Evolutionary conservation across 2,797 vertebrate species (phyloP).

Genomic region (Neosilurus mollespiculum): DNA sequence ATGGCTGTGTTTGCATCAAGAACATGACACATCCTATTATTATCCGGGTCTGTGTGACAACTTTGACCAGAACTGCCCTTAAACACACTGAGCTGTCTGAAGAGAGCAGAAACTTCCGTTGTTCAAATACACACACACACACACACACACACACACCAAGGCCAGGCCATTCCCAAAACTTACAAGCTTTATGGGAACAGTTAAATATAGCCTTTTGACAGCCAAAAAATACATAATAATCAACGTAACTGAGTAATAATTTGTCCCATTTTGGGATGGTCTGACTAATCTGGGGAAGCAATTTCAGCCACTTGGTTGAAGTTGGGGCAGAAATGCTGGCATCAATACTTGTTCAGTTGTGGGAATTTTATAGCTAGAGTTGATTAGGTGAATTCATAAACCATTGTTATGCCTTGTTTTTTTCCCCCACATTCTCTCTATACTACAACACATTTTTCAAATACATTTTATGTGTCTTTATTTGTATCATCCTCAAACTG

Average conservation of each 20-base stretch:
- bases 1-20: slow-evolving; percentile 70
- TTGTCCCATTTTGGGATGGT: slow-evolving; percentile 76
- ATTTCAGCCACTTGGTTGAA: slow-evolving; percentile 37
- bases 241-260: slow-evolving; percentile 69
- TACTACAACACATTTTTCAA: slow-evolving; percentile 2
- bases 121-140: slow-evolving; percentile 53
- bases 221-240: slow-evolving; percentile 76
- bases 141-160: slow-evolving; percentile 61
- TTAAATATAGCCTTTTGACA: slow-evolving; percentile 78
- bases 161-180: slow-evolving; percentile 76
- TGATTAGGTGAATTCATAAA: slow-evolving; percentile 26
- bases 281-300: slow-evolving; percentile 63
- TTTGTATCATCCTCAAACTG: neutral
- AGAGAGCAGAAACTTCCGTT: slow-evolving; percentile 58
- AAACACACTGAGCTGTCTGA: slow-evolving; percentile 68
- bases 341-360: slow-evolving; percentile 21
- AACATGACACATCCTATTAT: slow-evolving; percentile 78
- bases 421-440: slow-evolving; percentile 1
- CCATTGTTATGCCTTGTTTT: neutral
- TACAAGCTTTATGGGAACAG: slow-evolving; percentile 78
- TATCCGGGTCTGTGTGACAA: slow-evolving; percentile 76
- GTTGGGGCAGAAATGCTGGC: slow-evolving; percentile 21
- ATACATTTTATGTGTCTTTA: neutral
- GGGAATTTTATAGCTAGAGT: slow-evolving; percentile 29
- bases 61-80: slow-evolving; percentile 75